These are phyloP conservation scores for Cantharis lateralis DNA, from an alignment of 2,888 invertebrate genomes.

Conservation along the genomic window DNA sequence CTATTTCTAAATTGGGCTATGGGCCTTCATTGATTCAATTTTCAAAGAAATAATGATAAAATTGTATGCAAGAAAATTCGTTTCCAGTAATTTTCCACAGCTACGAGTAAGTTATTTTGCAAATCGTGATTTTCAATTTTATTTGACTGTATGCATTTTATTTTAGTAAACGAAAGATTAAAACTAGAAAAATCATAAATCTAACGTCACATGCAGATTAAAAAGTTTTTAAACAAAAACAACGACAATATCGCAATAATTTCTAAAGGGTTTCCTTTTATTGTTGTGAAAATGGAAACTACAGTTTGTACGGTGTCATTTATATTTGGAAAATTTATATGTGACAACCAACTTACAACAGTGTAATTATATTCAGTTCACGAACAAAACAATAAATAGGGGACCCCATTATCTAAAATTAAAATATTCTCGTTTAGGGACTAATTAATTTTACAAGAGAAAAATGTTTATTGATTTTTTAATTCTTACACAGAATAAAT, in stretches of 20 bases:
- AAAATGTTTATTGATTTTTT: neutral
- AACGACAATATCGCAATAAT: neutral
- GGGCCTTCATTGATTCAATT: neutral
- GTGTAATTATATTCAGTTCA: neutral
- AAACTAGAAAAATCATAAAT: neutral
- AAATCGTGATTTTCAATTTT: neutral
- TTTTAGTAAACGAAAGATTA: too few species aligned
- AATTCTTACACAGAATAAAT: neutral
- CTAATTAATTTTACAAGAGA: neutral
- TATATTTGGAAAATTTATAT: neutral
- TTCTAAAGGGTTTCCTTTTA: neutral
- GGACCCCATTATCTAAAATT: neutral
- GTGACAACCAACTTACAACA: neutral
- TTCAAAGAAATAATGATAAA: neutral
- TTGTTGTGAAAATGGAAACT: neutral
- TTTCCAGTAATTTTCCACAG: neutral
- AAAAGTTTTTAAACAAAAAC: neutral
- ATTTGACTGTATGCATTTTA: too few species aligned
- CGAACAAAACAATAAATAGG: neutral
- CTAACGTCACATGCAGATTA: neutral
- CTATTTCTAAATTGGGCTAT: neutral
- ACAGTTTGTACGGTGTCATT: neutral
- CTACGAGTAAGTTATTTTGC: neutral
- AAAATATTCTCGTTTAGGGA: neutral
- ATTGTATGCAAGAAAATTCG: neutral